Evolutionary conservation across 1,140 invertebrate species (phyloP), one percentile per base, ranked within the genome.

Genomic region (Dysdera silvatica): DNA sequence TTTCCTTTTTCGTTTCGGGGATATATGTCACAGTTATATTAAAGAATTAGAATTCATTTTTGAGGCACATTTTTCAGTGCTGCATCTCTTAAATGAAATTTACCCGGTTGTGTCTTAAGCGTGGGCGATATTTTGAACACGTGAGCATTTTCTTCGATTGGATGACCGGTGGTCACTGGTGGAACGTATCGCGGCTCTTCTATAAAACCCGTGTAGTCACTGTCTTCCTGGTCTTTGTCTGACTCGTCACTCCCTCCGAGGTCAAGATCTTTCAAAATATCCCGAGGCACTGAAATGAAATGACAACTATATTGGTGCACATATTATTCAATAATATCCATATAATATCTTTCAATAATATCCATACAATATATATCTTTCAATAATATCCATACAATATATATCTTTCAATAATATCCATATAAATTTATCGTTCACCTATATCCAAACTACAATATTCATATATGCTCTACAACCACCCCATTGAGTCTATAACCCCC

Each of bases 181-280:
- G 65, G 65, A 7, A 61, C 47, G 37, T 66, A 66, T 5, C 65
- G 29, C 12, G 65, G 65, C 16, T 62, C 65, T 31, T 67, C 65
- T 4, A 67, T 55, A 47, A 67, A 67, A 3, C 59, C 65, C 2
- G 65, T 52, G 48, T 67, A 61, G 26, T 61, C 65, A 28, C 54
- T 59, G 40, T 67, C 65, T 6, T 62, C 65, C 45, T 55, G 45
- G n/a, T 59, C 55, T 23, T 56, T 65, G 4, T 20, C 32, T 18
- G 10, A 40, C 0, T 48, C 56, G 7, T 58, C 56, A 7, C 33
- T 56, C 6, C 51, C 59, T 10, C 61, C 66, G 3, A 61, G 18
- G 12, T 68, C 61, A n/a, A 68, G 24, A 18, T 64, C 57, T 31
- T 68, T 65, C n/a, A 65, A 35, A 14, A 64, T 64, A 18, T 64